Conservation (phyloP, 2,888 invertebrate genomes). For the Pachymerium ferrugineum region DNA sequence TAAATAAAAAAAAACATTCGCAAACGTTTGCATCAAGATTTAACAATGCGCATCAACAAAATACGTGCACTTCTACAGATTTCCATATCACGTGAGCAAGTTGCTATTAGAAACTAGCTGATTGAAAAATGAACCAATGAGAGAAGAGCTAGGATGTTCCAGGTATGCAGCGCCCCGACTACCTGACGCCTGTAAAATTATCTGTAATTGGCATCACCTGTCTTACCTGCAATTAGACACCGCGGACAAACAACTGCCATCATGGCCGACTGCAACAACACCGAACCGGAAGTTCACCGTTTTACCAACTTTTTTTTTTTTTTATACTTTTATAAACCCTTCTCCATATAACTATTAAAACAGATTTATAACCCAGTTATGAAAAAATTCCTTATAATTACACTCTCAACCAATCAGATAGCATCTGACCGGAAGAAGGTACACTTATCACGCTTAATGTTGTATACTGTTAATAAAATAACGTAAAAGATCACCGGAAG, state of each 20-base stretch:
- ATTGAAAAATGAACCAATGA: constrained; percentile 15
- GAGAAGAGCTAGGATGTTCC: not conserved
- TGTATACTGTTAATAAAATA: too few relatives aligned
- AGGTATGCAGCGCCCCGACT: constrained; percentile 18
- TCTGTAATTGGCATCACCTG: constrained; percentile 33
- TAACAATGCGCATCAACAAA: too few relatives aligned
- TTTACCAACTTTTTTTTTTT: not conserved
- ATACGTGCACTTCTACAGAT: not conserved
- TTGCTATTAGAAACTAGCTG: not conserved
- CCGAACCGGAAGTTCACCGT: not conserved
- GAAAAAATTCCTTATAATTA: too few relatives aligned
- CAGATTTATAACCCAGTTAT: too few relatives aligned
- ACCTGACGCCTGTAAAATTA: constrained; percentile 30
- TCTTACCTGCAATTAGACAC: constrained; percentile 25
- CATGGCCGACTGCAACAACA: not conserved
- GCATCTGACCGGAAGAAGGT: too few relatives aligned
- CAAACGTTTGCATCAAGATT: too few relatives aligned
- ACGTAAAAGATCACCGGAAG: too few relatives aligned
- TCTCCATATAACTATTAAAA: not conserved
- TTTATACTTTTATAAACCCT: not conserved
- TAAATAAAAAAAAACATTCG: too few relatives aligned
- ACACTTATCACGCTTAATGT: too few relatives aligned
- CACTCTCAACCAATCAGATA: too few relatives aligned
- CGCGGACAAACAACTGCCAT: constrained; percentile 13
- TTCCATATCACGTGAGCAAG: not conserved